A percentile compares a stretch with the other conserved stretches of the same genome.
Conservation (phyloP, 2,797 vertebrate genomes). For the Chrosomus eos region DNA sequence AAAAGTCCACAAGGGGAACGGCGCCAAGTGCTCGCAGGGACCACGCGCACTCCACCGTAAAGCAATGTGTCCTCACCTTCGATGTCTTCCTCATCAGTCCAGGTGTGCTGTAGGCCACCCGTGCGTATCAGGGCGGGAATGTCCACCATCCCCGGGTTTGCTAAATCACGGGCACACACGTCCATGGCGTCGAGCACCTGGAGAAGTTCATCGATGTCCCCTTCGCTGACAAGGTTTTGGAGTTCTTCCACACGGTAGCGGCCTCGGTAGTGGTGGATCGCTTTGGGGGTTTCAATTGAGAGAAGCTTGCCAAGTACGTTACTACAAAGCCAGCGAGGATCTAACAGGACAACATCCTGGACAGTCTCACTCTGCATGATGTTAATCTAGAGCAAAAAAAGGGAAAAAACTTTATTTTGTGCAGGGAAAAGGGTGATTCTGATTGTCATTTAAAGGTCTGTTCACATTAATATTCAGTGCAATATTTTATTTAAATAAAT, state of each 20-base stretch:
- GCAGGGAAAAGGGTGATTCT: not conserved
- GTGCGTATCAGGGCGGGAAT: constrained; percentile 96
- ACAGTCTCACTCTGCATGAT: constrained; percentile 99
- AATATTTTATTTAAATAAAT: not conserved
- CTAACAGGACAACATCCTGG: constrained; percentile 94
- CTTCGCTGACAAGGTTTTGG: constrained; percentile 90
- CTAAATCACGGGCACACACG: constrained; percentile 90
- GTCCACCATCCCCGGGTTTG: constrained; percentile 94
- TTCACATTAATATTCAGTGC: not conserved
- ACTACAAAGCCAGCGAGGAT: constrained; percentile 96
- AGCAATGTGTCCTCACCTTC: constrained; percentile 80
- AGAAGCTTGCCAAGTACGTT: constrained; percentile 89
- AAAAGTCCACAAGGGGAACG: constrained; percentile 97
- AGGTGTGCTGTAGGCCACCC: constrained; percentile 91
- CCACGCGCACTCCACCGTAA: constrained; percentile 92
- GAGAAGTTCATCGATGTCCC: constrained; percentile 93
- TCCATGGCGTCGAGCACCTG: constrained; percentile 98
- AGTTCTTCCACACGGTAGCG: constrained; percentile 95
- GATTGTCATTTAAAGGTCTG: not conserved
- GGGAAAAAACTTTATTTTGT: not conserved
- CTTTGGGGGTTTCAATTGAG: constrained; percentile 92
- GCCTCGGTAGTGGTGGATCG: constrained; percentile 96
- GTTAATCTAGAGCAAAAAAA: constrained; percentile 84
- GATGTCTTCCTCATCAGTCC: constrained; percentile 92
- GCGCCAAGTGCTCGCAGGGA: constrained; percentile 92